Evolutionary conservation across 2,113 vertebrate species (phyloP).

Genomic region (Coregonus clupeaformis): DNA sequence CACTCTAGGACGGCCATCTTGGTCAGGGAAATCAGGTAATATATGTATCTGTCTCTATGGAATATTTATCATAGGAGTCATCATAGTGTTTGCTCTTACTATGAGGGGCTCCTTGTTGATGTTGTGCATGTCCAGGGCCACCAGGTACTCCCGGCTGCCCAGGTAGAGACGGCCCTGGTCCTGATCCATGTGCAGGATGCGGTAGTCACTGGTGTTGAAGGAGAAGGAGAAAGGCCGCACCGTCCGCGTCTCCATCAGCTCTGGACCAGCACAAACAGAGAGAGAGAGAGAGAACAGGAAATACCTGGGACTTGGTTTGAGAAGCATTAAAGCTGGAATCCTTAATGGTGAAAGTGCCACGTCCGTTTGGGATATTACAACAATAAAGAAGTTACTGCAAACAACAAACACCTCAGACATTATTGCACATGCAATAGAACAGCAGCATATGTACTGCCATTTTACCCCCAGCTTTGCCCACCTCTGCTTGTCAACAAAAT

Average conservation of each 20-base stretch:
- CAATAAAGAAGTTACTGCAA: too few species aligned
- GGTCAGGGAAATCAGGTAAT: too few species aligned
- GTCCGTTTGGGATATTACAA: too few species aligned
- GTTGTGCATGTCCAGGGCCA: slow-evolving; percentile 72
- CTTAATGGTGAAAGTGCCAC: too few species aligned
- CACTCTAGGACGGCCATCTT: too few species aligned
- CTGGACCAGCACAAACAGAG: slow-evolving; percentile 38
- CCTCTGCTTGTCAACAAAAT: too few species aligned
- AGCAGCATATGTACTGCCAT: too few species aligned
- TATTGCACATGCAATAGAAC: too few species aligned
- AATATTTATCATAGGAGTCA: background rate
- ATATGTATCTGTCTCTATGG: background rate
- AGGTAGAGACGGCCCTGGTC: slow-evolving; percentile 73
- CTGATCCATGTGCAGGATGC: slow-evolving; percentile 71
- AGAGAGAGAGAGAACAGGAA: background rate
- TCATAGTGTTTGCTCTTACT: slow-evolving; percentile 47
- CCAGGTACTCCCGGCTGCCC: slow-evolving; percentile 68
- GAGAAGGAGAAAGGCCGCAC: slow-evolving; percentile 54
- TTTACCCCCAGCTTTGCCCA: too few species aligned
- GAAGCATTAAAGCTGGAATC: too few species aligned
- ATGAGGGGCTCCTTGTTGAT: slow-evolving; percentile 74
- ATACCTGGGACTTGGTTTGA: too few species aligned
- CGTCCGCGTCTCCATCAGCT: slow-evolving; percentile 63
- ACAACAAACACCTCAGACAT: too few species aligned
- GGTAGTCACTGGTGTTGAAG: slow-evolving; percentile 59